Percentiles rank a stretch among this genome's conserved stretches.
Evolutionary conservation across 1,140 invertebrate genomes (phyloP).

Genomic region (Oreohelix idahoensis): DNA sequence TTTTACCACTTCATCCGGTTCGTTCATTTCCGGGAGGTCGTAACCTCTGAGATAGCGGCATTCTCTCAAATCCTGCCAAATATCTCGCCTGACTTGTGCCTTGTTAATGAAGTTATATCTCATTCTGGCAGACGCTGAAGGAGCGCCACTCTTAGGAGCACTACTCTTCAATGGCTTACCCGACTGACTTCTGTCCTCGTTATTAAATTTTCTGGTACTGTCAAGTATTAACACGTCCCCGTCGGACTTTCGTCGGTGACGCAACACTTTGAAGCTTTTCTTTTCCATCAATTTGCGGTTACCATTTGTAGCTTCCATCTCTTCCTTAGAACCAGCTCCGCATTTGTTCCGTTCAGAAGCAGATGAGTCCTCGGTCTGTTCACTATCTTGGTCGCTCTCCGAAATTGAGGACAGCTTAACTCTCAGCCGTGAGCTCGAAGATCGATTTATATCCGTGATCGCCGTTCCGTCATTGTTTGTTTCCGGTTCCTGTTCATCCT

Average conservation of each 20-base stretch:
- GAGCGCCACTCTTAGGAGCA: not conserved
- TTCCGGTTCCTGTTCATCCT: not conserved
- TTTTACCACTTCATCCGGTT: conserved; percentile 30
- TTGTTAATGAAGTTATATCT: not conserved
- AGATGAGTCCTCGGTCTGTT: not conserved
- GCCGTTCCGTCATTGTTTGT: not conserved
- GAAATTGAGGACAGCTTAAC: not conserved
- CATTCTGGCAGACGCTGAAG: not conserved
- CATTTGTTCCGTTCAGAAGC: not conserved
- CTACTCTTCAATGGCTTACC: not conserved
- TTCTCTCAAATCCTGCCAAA: conserved; percentile 5
- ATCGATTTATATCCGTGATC: not conserved
- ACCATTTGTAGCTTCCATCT: not conserved
- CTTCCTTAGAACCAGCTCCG: not conserved
- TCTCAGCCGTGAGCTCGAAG: not conserved
- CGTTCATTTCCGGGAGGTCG: conserved; percentile 39
- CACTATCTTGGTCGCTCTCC: not conserved
- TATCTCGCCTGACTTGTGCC: not conserved
- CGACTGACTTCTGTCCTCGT: not conserved
- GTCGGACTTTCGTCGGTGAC: conserved; percentile 12
- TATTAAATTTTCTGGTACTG: not conserved
- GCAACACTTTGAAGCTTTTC: not conserved
- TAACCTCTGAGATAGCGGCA: conserved; percentile 42
- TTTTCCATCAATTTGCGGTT: not conserved
- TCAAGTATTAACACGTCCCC: conserved; percentile 18